Conservation (phyloP, 1,140 invertebrate genomes). For the Apocrypta bakeri region DNA sequence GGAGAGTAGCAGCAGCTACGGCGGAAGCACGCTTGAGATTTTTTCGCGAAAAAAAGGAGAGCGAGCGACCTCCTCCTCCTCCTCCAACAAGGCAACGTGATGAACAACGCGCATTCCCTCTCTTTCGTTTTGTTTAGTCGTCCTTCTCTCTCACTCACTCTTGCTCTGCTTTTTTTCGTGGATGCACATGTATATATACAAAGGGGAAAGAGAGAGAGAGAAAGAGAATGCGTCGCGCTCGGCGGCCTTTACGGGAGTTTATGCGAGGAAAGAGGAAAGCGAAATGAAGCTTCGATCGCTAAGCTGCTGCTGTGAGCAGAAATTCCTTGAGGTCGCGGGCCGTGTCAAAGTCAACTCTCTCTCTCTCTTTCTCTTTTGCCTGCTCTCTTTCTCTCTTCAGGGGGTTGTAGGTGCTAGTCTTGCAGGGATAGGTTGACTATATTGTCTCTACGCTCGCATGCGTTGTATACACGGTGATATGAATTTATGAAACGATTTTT, state of each 20-base stretch:
- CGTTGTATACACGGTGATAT: background rate
- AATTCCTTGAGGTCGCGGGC: constrained; percentile 29
- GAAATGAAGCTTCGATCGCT: constrained; percentile 40
- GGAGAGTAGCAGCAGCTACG: constrained; percentile 31
- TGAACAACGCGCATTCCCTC: constrained; percentile 48
- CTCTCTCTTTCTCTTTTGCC: too few relatives aligned
- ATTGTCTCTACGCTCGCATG: background rate
- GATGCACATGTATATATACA: background rate
- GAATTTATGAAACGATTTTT: background rate
- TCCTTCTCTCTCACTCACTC: background rate
- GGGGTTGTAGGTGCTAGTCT: background rate
- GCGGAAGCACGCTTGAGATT: constrained; percentile 62
- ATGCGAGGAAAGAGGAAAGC: constrained; percentile 13
- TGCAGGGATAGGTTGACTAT: background rate
- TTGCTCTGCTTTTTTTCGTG: background rate
- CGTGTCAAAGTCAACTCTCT: constrained; percentile 40
- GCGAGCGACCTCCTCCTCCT: constrained; percentile 16
- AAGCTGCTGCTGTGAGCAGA: constrained; percentile 3
- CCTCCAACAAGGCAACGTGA: constrained; percentile 47
- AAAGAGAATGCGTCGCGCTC: constrained; percentile 27
- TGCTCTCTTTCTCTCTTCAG: background rate
- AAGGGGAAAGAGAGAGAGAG: constrained; percentile 12
- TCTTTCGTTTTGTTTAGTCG: constrained; percentile 30
- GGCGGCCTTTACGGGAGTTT: constrained; percentile 10
- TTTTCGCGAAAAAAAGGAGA: constrained; percentile 49